Percentiles rank a stretch among this genome's conserved stretches.
phyloP scores from a whole-genome alignment of 2,113 vertebrate species.

The Columba livia region DNA sequence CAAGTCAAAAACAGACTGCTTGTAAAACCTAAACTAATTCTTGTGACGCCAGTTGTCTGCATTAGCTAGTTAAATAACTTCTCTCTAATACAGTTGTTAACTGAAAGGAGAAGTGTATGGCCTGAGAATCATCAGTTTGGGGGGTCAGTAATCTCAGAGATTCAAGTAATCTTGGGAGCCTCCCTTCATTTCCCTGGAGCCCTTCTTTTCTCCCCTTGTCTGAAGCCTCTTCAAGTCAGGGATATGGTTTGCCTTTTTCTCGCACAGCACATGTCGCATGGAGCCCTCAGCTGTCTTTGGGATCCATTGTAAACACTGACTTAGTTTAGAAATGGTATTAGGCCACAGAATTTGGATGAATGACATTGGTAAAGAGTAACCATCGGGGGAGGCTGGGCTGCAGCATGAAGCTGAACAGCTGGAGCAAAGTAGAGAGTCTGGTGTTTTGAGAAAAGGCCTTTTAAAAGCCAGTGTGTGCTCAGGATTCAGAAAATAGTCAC shows the following conservation, averaged over 20 bases:
- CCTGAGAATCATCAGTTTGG: background rate
- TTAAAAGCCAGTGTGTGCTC: slow-evolving; percentile 10
- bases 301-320: background rate
- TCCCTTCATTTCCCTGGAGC: background rate
- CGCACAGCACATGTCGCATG: background rate
- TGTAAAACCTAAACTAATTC: background rate
- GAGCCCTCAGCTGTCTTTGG: background rate
- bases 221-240: background rate
- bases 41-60: background rate
- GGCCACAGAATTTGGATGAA: background rate
- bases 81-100: background rate
- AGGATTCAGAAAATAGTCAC: slow-evolving; percentile 20
- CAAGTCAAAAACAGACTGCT: background rate
- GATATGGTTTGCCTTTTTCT: background rate
- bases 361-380: background rate
- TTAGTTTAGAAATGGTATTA: background rate
- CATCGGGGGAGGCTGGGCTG: background rate
- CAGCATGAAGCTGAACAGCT: slow-evolving; percentile 18
- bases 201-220: background rate
- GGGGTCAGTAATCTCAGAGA: background rate
- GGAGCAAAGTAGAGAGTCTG: background rate
- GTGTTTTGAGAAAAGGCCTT: background rate
- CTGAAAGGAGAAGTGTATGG: background rate
- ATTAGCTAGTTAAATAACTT: background rate
- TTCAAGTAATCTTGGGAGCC: background rate